Evolutionary conservation across 2,797 vertebrate genomes (phyloP), one percentile per base, ranked within the genome.

Genomic region (Sciaenops ocellatus): DNA sequence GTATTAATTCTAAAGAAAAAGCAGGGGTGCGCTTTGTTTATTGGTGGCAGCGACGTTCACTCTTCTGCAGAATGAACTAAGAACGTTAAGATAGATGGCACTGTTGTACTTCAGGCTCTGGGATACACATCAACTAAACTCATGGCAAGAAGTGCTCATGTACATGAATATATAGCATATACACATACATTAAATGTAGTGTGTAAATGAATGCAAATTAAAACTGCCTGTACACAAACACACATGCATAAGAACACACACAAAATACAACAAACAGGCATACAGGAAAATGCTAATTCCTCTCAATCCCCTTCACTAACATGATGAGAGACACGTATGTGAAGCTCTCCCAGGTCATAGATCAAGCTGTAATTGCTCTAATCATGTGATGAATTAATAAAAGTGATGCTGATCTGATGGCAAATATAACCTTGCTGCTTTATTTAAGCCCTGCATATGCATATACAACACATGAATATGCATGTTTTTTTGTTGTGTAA

Each of bases 61-160:
- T 75, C 70, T 66, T 71, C 56, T 48, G 48, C 42, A 76, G 66
- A 57, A 76, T 85, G 75, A 88, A 87, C 90, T 77, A 86, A 74
- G 16, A 54, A 52, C 69, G 26, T 74, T 79, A 73, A 90, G 91
- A 91, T 92, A 91, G 91, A 86, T 93, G 92, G 87, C 90, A 87
- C 79, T 91, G 88, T 91, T 92, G 89, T 62, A 79, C 90, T 89
- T 83, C 55, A 83, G 8, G 28, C 78, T 77, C 47, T 54, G 57
- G 50, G 51, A 87, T 73, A 22, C 42, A 79, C 62, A 74, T 76
- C 51, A 26, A 51, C 46, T 42, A 20, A 17, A 13, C 34, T 50
- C 44, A 30, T 13, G 6, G 26, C 22, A 38, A 44, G 18, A 3
- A 47, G 48, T 13, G 9, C 44, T 17, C 22, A 67, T 73, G 52